Percentiles rank a stretch among this genome's conserved stretches.
Evolutionary conservation across 1,140 invertebrate genomes (phyloP).

Genomic region (Heterodera carotae): DNA sequence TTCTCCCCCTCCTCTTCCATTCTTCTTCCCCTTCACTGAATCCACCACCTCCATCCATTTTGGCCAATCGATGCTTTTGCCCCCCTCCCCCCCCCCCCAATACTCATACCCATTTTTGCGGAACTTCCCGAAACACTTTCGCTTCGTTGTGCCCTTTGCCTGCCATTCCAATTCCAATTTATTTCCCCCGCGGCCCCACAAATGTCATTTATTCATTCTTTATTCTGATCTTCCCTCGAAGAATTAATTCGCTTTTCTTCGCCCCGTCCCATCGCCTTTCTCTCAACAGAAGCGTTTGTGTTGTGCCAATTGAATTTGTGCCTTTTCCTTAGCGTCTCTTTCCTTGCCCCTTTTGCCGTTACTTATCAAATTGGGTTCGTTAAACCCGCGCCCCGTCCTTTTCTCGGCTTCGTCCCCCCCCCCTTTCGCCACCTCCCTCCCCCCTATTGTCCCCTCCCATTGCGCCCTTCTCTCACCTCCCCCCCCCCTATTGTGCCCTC

Average conservation of each 20-base stretch:
- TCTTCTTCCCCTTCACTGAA: neutral
- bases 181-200: too few relatives aligned
- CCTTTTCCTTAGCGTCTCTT: too few relatives aligned
- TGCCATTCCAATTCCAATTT: neutral
- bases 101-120: neutral
- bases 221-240: neutral
- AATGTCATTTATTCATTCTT: neutral
- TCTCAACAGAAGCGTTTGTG: conserved; percentile 3
- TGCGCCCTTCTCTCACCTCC: neutral
- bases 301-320: conserved; percentile 11
- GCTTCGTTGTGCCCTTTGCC: neutral
- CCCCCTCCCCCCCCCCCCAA: too few relatives aligned
- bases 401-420: neutral
- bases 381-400: neutral
- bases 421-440: neutral
- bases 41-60: neutral
- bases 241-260: conserved; percentile 11
- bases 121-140: neutral
- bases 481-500: neutral
- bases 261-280: neutral
- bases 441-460: neutral
- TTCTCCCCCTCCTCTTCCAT: too few relatives aligned
- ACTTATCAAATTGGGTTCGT: conserved; percentile 20
- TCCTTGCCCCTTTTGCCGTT: neutral
- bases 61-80: neutral